Conservation (phyloP, 2,888 invertebrate species). For the Lochmaea capreae region DNA sequence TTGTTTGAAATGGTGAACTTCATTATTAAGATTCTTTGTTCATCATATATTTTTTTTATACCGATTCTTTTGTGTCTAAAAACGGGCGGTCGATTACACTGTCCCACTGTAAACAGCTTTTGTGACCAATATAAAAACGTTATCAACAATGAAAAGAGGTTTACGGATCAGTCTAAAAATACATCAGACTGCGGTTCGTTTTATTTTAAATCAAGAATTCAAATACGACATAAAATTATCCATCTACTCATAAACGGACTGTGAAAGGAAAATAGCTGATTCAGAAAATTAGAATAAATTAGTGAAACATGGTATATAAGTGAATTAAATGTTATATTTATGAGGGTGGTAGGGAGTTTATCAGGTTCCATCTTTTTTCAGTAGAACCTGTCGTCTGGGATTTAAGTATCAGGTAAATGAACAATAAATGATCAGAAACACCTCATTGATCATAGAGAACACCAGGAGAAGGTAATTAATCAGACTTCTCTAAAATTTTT, state of each 20-base stretch:
- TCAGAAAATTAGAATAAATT: not conserved
- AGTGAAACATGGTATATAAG: not conserved
- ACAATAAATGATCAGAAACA: too few relatives aligned
- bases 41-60: not conserved
- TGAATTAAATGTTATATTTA: not conserved
- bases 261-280: not conserved
- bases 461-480: too few relatives aligned
- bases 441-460: too few relatives aligned
- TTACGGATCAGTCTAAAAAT: conserved; percentile 18
- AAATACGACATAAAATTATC: not conserved
- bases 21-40: not conserved
- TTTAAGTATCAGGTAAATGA: too few relatives aligned
- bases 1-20: not conserved
- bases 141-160: conserved; percentile 22
- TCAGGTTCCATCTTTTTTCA: too few relatives aligned
- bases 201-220: conserved; percentile 5
- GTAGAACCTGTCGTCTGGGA: too few relatives aligned
- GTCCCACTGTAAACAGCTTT: conserved; percentile 9
- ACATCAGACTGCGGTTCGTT: conserved; percentile 5
- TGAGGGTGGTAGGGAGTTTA: too few relatives aligned
- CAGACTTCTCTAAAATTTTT: too few relatives aligned
- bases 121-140: conserved; percentile 7
- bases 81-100: conserved; percentile 15
- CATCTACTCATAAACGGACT: conserved; percentile 7
- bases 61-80: not conserved